phyloP scores from a whole-genome alignment of 2,888 invertebrate genomes.

The Sturmia bella region DNA sequence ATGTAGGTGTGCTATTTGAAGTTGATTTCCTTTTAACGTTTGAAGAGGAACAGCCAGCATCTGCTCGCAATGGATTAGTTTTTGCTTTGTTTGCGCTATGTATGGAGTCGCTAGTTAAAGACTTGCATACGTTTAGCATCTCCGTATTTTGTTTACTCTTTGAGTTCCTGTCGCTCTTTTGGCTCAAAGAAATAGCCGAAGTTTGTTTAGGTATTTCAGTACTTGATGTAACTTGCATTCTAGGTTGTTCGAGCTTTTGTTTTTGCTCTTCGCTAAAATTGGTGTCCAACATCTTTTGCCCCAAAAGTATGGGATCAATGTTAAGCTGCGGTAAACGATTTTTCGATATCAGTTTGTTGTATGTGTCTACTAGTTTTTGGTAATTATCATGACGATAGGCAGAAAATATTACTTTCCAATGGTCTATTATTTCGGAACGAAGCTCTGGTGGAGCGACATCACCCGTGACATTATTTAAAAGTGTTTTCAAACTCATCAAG shows the following conservation, averaged over 20 bases:
- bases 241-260: conserved; percentile 69
- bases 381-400: conserved; percentile 80
- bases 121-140: background rate
- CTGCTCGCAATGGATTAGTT: background rate
- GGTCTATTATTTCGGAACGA: conserved; percentile 83
- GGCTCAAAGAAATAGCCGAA: conserved; percentile 51
- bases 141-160: conserved; percentile 55
- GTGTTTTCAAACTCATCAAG: conserved; percentile 76
- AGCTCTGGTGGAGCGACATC: conserved; percentile 81
- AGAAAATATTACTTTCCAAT: conserved; percentile 83
- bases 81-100: background rate
- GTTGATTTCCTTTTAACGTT: conserved; percentile 35
- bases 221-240: background rate
- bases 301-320: conserved; percentile 76
- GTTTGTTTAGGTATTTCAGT: conserved; percentile 34
- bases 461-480: conserved; percentile 73
- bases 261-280: conserved; percentile 71
- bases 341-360: conserved; percentile 73
- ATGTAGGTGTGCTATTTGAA: conserved; percentile 4
- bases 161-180: conserved; percentile 45
- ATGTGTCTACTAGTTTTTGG: conserved; percentile 75
- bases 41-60: background rate
- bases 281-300: conserved; percentile 70
- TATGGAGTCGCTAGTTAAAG: background rate
- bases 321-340: conserved; percentile 75